phyloP scores from a whole-genome alignment of 2,888 invertebrate species.

The Brachyptera putata region DNA sequence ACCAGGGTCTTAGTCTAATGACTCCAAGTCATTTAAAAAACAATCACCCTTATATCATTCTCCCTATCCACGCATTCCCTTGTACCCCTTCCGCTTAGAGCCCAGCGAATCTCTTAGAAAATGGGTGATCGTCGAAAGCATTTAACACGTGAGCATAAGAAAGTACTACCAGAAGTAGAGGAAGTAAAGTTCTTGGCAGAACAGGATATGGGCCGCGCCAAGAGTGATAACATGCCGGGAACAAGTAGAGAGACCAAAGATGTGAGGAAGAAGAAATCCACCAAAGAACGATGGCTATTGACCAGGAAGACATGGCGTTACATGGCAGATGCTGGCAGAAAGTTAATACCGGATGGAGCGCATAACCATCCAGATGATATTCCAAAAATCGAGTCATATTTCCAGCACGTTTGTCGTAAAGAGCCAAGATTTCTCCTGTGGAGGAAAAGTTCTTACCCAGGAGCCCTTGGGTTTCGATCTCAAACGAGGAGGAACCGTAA shows the following conservation, averaged over 20 bases:
- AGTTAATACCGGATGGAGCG: slow-evolving; percentile 76
- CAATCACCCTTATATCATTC: neutral
- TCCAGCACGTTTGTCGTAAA: slow-evolving; percentile 73
- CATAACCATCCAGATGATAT: slow-evolving; percentile 71
- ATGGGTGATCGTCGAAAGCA: slow-evolving; percentile 3
- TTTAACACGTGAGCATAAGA: neutral
- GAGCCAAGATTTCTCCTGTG: slow-evolving; percentile 76
- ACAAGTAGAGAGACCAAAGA: slow-evolving; percentile 46
- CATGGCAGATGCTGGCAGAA: slow-evolving; percentile 87
- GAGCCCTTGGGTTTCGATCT: slow-evolving; percentile 56
- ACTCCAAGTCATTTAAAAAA: neutral
- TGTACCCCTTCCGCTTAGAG: neutral
- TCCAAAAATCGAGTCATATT: slow-evolving; percentile 76
- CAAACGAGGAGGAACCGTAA: slow-evolving; percentile 50
- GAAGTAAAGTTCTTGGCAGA: neutral
- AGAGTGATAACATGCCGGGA: slow-evolving; percentile 37
- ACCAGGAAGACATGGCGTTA: slow-evolving; percentile 88
- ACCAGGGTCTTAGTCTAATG: neutral
- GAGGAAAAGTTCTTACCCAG: slow-evolving; percentile 79
- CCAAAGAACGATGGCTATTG: slow-evolving; percentile 78
- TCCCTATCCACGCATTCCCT: neutral
- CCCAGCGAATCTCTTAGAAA: neutral
- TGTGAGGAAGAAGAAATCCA: slow-evolving; percentile 49
- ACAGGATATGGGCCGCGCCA: slow-evolving; percentile 51
- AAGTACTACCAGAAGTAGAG: neutral